Evolutionary conservation across 1,140 invertebrate species (phyloP), one percentile per base, ranked within the genome.

Genomic region (Diachasma alloeum): DNA sequence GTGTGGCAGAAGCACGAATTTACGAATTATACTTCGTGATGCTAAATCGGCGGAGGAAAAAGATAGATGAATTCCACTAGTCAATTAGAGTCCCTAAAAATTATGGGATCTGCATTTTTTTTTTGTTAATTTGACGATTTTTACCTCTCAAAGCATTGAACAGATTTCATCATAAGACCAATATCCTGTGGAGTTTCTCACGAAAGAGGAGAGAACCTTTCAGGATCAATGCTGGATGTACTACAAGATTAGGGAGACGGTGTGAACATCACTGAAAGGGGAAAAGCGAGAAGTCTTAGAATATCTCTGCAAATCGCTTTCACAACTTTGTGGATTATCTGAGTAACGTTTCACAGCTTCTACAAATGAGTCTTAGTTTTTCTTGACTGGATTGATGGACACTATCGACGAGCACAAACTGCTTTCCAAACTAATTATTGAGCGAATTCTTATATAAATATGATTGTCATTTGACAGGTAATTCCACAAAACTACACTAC

Each of bases 201-300:
- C 59, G 59, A 63, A 56, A 56, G 59, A 31, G 10, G 59, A 24
- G 24, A 24, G 59, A 63, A 63, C 59, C 22, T 63, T 26, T 63
- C 59, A 63, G 59, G 59, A 63, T 63, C 59, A 63, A 63, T 63
- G 59, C 59, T 63, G 24, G 19, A 63, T 53, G 59, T 63, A 31
- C 59, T 26, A 63, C 59, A 26, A 31, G 59, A 63, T 63, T 63
- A 63, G 19, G 59, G 24, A 26, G 15, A 63, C 59, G 22, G n/a
- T 53, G 48, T 53, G n/a, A 53, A 53, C 6, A 53, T 6, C n/a
- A 53, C 6, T 63, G 59, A 63, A 63, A 63, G 59, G 24, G n/a
- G 48, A 19, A 26, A 31, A 24, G 59, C 11, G 59, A 15, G 59
- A 26, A 19, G 59, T 24, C 19, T 24, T 26, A 26, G 24, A 31